Conservation (phyloP, 2,797 vertebrate genomes). For the Betta splendens region DNA sequence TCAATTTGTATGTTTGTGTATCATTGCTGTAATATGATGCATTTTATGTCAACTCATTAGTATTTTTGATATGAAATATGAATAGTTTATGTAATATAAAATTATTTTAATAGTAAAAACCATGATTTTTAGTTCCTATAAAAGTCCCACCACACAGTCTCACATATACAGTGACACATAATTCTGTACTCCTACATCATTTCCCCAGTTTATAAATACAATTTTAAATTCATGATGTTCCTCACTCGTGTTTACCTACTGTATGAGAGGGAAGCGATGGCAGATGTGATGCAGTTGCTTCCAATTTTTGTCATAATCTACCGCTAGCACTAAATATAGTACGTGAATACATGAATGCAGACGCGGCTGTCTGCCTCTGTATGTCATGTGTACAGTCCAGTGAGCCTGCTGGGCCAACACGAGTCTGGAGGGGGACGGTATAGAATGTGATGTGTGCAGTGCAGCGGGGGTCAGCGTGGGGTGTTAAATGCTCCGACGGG, state of each 20-base stretch:
- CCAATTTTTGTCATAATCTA: conserved; percentile 3
- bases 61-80: too few species aligned
- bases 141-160: too few species aligned
- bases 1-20: too few species aligned
- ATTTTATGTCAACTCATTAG: too few species aligned
- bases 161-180: too few species aligned
- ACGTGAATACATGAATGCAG: conserved; percentile 16
- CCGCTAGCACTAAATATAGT: conserved; percentile 6
- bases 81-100: too few species aligned
- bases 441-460: conserved; percentile 7
- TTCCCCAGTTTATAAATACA: not conserved
- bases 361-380: conserved; percentile 8
- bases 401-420: conserved; percentile 13
- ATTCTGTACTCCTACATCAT: too few species aligned
- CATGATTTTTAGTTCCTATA: too few species aligned
- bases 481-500: conserved; percentile 18
- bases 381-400: conserved; percentile 12
- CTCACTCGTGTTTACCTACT: not conserved
- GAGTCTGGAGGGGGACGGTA: conserved; percentile 15
- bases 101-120: too few species aligned
- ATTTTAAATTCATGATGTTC: conserved; percentile 1
- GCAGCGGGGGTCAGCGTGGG: conserved; percentile 1
- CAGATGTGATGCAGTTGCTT: not conserved
- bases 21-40: too few species aligned
- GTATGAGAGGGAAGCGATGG: not conserved